These are phyloP conservation scores for Bombus confusus DNA, from an alignment of 1,140 invertebrate genomes.

Conservation along the genomic window DNA sequence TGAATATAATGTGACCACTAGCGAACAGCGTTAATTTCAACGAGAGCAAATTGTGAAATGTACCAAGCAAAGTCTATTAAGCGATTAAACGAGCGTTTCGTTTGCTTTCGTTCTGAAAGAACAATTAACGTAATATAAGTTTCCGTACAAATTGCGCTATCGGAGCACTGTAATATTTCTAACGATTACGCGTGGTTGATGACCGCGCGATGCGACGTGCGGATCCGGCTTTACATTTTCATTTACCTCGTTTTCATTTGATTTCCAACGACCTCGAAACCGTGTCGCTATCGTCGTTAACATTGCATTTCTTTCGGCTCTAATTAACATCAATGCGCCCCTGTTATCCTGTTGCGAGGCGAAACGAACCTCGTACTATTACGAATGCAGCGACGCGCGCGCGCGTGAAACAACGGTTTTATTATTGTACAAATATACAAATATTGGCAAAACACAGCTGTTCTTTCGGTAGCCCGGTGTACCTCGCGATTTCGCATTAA, in stretches of 20 bases:
- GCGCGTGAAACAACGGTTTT: neutral
- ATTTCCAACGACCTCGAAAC: neutral
- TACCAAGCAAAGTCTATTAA: neutral
- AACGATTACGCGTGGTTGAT: neutral
- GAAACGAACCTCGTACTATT: neutral
- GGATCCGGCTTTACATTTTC: neutral
- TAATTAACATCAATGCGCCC: constrained; percentile 40
- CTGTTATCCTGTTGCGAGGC: neutral
- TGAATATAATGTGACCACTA: neutral
- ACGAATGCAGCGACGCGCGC: neutral
- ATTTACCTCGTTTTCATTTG: neutral
- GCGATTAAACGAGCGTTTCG: neutral
- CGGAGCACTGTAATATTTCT: neutral
- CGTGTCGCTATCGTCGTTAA: neutral
- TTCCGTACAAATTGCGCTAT: neutral
- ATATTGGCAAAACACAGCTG: constrained; percentile 17
- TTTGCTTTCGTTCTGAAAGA: neutral
- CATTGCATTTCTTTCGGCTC: constrained; percentile 25
- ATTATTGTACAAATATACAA: constrained; percentile 3
- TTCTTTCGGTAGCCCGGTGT: neutral
- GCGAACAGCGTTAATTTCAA: neutral
- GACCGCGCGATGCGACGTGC: neutral
- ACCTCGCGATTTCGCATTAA: neutral
- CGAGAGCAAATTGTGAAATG: neutral
- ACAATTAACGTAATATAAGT: neutral